Evolutionary conservation across 2,797 vertebrate genomes (phyloP).

Genomic region (Bufotes viridis): DNA sequence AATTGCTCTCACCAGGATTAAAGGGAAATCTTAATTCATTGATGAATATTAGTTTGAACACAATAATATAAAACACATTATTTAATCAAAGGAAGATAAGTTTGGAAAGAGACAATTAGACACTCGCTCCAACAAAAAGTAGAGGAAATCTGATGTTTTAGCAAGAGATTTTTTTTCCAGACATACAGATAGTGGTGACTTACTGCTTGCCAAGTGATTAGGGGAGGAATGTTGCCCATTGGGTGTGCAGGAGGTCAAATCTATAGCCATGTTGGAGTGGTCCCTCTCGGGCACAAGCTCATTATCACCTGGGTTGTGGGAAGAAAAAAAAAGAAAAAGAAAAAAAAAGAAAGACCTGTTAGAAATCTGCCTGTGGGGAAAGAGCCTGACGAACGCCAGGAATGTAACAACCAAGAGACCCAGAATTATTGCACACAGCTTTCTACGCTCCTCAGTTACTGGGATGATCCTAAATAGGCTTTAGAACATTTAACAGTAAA

Average conservation of each 20-base stretch:
- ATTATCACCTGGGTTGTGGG: slow-evolving; percentile 80
- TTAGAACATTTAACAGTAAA: not conserved
- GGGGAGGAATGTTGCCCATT: slow-evolving; percentile 90
- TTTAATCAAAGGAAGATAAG: not conserved
- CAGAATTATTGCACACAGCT: not conserved
- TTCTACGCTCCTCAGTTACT: not conserved
- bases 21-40: not conserved
- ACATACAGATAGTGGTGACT: slow-evolving; percentile 65
- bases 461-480: not conserved
- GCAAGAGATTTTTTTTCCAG: not conserved
- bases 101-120: not conserved
- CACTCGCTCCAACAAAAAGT: not conserved
- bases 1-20: not conserved
- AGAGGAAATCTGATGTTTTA: not conserved
- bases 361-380: slow-evolving; percentile 61
- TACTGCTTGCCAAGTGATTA: slow-evolving; percentile 86
- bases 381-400: slow-evolving; percentile 4
- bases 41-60: not conserved
- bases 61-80: not conserved
- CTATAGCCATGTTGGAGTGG: slow-evolving; percentile 87
- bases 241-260: slow-evolving; percentile 88
- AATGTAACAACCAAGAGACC: slow-evolving; percentile 43
- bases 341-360: slow-evolving; percentile 68
- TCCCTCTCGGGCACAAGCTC: slow-evolving; percentile 93
- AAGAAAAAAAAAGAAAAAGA: slow-evolving; percentile 61